Base-by-base conservation (phyloP, 2,888 invertebrate species). In the Hipparchia semele region DNA sequence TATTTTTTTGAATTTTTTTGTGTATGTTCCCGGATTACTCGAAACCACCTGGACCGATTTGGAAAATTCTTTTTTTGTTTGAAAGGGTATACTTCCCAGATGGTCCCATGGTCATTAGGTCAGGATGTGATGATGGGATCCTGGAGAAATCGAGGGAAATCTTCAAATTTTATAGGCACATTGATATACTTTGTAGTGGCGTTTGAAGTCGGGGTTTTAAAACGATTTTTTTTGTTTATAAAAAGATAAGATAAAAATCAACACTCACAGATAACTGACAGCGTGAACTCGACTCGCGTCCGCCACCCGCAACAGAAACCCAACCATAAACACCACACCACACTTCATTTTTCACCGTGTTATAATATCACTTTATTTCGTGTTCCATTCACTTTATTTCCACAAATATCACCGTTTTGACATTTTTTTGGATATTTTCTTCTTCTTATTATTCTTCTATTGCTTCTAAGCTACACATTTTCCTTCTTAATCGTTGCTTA, bases 201-300 rank as follows among this genome's bases (percentile, higher is more conserved):
- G 23, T 23, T 23, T 23, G 23, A 23, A 23, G 23, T 23, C 23
- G 23, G 23, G 23, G n/a, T n/a, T n/a, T n/a, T n/a, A n/a, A n/a
- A n/a, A n/a, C n/a, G n/a, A n/a, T n/a, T n/a, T 23, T 23, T 23
- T 23, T 1, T 23, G 23, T 23, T 23, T 39, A 39, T 39, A 4
- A 4, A 39, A 39, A 39, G 2, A 5, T 39, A 2, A 39, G 5
- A 4, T 39, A 39, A 39, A 39, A 39, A 39, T 39, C 13, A 70
- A 74, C 83, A 92, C 93, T 92, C 79, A 93, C 93, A 92, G 72
- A 78, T 92, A 92, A 79, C 87, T 92, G 1, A 93, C 92, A 33
- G 92, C 91, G 72, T 92, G 89, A 2, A 92, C 92, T 73, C 90
- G 84, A 1, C 87, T 87, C 0, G 86, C 86, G 0, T 84, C 82